phyloP scores from a whole-genome alignment of 2,797 vertebrate genomes.

The Rhynchotus rufescens region DNA sequence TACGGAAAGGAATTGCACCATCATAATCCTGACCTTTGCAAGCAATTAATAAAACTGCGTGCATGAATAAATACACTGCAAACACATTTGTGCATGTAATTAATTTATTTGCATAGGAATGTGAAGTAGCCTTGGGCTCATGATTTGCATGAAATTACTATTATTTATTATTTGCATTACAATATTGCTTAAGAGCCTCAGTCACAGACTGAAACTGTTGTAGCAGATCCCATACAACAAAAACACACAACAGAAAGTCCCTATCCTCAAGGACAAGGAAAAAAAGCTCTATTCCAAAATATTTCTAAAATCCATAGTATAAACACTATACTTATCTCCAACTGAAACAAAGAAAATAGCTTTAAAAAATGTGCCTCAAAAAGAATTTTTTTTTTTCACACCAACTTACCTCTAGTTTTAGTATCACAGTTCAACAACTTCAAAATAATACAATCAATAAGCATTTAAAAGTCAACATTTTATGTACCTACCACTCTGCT shows the following conservation, averaged over 20 bases:
- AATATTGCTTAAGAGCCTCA: not conserved
- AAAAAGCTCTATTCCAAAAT: not conserved
- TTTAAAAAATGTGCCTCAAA: not conserved
- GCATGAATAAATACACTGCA: not conserved
- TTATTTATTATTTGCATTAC: not conserved
- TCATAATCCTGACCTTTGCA: not conserved
- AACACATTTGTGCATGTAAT: not conserved
- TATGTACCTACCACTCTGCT: conserved; percentile 84
- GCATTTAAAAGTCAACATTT: not conserved
- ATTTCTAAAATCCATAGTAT: not conserved
- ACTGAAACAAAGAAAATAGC: not conserved
- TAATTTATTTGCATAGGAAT: conserved; percentile 6
- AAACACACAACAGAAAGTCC: not conserved
- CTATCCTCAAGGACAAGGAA: not conserved
- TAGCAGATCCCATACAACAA: not conserved
- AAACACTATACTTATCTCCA: not conserved
- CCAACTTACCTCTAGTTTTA: not conserved
- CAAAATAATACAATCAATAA: not conserved
- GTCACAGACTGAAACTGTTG: not conserved
- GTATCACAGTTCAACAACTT: not conserved
- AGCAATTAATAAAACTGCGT: not conserved
- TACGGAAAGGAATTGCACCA: not conserved
- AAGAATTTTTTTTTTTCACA: not conserved
- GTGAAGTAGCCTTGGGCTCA: not conserved
- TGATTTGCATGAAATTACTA: conserved; percentile 32